Conservation (phyloP, 2,113 vertebrate species). For the Numenius arquata region DNA sequence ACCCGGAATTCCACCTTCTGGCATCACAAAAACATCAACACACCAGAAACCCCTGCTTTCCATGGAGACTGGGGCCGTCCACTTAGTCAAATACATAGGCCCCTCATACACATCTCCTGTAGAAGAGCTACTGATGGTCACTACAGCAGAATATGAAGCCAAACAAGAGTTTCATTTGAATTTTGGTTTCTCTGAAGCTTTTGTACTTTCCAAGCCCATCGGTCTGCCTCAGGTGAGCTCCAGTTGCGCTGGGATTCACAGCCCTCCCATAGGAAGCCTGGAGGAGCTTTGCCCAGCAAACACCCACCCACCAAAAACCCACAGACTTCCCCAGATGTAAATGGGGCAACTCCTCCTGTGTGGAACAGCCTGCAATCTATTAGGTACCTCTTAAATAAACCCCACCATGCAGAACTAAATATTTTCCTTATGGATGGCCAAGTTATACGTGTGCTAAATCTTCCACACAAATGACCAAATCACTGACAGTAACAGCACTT, state of each 20-base stretch:
- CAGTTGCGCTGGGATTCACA: not conserved
- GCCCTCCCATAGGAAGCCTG: not conserved
- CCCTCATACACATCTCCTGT: not conserved
- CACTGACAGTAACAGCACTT: not conserved
- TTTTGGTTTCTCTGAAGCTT: not conserved
- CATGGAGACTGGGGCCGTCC: fast-evolving
- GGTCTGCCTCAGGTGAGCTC: not conserved
- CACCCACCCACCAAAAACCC: fast-evolving
- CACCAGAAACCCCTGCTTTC: not conserved
- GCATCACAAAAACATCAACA: not conserved
- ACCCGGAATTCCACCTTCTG: not conserved
- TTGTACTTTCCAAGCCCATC: not conserved
- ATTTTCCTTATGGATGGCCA: not conserved
- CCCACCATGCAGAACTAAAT: not conserved
- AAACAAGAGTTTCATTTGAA: not conserved
- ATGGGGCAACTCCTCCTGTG: not conserved
- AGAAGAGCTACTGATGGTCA: not conserved
- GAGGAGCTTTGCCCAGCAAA: not conserved
- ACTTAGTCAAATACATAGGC: not conserved
- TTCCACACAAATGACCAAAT: not conserved
- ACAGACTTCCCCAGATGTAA: not conserved
- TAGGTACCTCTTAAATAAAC: not conserved
- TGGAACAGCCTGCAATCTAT: not conserved
- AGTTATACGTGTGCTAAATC: fast-evolving
- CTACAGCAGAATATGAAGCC: not conserved